These are phyloP conservation scores for Ariopsis seemanni DNA, from an alignment of 2,113 vertebrate genomes.

Conservation along the genomic window DNA sequence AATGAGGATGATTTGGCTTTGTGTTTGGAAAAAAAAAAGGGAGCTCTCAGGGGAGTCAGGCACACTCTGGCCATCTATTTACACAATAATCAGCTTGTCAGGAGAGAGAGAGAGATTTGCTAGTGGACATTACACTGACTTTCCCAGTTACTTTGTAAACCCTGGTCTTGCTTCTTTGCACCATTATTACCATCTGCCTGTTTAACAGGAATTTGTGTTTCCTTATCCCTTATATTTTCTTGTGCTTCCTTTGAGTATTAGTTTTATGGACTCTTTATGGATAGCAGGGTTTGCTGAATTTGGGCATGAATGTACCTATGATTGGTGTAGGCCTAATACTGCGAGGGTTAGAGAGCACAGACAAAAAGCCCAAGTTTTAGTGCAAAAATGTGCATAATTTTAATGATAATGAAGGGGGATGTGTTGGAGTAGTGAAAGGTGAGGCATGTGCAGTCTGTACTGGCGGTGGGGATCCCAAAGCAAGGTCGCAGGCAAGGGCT, in stretches of 20 bases:
- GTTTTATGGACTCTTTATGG: not conserved
- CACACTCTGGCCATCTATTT: slow-evolving; percentile 47
- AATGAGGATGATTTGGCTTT: slow-evolving; percentile 51
- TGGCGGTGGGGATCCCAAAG: too few relatives aligned
- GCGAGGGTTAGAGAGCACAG: too few relatives aligned
- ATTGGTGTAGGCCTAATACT: too few relatives aligned
- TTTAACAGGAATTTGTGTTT: slow-evolving; percentile 27
- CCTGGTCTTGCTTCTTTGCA: not conserved
- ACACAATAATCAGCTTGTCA: slow-evolving; percentile 53
- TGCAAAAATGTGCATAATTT: too few relatives aligned
- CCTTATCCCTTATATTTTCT: not conserved
- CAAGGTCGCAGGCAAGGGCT: too few relatives aligned
- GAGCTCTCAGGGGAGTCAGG: slow-evolving; percentile 37
- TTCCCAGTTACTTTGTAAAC: not conserved
- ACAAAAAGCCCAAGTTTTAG: too few relatives aligned
- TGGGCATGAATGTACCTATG: not conserved
- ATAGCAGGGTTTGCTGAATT: not conserved
- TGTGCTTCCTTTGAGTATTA: not conserved
- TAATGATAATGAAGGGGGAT: too few relatives aligned
- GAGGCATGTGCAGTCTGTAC: too few relatives aligned
- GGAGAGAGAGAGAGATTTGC: not conserved
- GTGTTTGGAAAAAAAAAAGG: slow-evolving; percentile 36
- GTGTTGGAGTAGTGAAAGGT: too few relatives aligned
- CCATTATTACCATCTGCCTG: slow-evolving; percentile 5
- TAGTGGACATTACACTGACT: slow-evolving; percentile 1